phyloP scores from a whole-genome alignment of 2,888 invertebrate genomes.

The Nezara viridula region DNA sequence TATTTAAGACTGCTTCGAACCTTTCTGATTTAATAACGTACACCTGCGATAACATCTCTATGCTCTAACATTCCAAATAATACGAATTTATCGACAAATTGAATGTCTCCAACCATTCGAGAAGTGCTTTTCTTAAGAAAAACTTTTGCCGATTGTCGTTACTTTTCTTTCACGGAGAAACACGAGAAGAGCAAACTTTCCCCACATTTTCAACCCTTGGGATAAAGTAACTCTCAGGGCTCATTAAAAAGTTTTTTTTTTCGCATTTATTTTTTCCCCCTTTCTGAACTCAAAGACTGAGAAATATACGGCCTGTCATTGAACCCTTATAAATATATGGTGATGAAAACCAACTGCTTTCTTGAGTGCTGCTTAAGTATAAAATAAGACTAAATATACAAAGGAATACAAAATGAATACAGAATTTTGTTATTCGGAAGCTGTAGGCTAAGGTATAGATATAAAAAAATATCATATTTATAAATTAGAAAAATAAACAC shows the following conservation, averaged over 20 bases:
- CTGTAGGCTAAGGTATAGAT: no score
- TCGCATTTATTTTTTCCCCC: neutral
- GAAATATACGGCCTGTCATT: neutral
- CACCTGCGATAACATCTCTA: no score
- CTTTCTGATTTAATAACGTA: no score
- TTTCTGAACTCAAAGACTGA: neutral
- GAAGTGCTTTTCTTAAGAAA: neutral
- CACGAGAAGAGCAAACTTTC: neutral
- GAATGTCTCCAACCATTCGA: neutral
- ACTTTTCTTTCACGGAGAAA: neutral
- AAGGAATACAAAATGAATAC: no score
- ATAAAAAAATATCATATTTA: no score
- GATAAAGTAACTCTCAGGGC: neutral
- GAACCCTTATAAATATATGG: neutral
- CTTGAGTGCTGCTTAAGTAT: neutral
- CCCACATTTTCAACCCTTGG: neutral
- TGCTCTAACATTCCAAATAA: no score
- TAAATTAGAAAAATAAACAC: no score
- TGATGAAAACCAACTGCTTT: neutral
- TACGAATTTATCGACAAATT: no score
- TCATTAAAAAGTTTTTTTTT: conserved; percentile 10
- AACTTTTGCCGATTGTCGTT: conserved; percentile 6
- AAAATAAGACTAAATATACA: neutral
- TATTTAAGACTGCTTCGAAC: no score
- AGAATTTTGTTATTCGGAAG: no score